phyloP scores from a whole-genome alignment of 2,797 vertebrate genomes.

The Psittacula echo region DNA sequence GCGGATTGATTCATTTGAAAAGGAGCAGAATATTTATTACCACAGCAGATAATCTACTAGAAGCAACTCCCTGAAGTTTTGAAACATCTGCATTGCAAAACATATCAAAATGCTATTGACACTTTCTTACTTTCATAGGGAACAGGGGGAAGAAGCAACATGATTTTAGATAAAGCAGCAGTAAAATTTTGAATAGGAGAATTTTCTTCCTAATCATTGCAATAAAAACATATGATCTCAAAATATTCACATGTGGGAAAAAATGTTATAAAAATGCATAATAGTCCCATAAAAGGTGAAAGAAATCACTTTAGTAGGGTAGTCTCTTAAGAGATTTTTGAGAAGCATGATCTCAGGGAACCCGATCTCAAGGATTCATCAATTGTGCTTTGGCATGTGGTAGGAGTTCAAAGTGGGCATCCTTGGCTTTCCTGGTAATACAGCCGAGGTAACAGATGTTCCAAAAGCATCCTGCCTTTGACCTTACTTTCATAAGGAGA shows the following conservation, averaged over 20 bases:
- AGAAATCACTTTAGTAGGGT: neutral
- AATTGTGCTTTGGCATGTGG: neutral
- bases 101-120: neutral
- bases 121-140: neutral
- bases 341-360: neutral
- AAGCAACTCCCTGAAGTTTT: neutral
- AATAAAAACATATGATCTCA: neutral
- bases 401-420: neutral
- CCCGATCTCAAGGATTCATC: neutral
- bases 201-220: neutral
- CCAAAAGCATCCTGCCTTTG: neutral
- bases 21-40: neutral
- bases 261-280: neutral
- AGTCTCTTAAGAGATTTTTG: neutral
- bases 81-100: neutral
- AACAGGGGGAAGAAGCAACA: neutral
- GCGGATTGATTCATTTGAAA: neutral
- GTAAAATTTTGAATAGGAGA: neutral
- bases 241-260: neutral
- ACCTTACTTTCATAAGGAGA: neutral
- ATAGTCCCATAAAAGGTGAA: neutral
- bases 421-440: neutral
- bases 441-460: accelerated
- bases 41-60: neutral
- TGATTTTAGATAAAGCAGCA: neutral